Base-by-base conservation (phyloP, 2,888 invertebrate species). In the Spialia ferax region DNA sequence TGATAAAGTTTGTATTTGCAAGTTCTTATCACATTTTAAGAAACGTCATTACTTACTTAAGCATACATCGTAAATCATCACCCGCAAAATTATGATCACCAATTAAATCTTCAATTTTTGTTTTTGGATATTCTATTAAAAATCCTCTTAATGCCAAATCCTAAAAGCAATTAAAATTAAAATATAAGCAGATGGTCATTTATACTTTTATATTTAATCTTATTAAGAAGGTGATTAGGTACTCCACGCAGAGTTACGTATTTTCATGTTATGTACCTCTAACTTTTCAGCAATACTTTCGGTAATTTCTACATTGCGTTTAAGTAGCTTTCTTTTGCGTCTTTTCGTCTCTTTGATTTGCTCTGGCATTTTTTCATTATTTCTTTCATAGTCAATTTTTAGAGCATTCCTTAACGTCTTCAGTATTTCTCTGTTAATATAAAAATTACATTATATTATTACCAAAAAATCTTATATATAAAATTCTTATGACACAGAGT, bases 41-140 rank as follows among this genome's bases (percentile, higher is more conserved):
- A n/a, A n/a, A n/a, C 4, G 15, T 2, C n/a, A 6, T 1, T 57
- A 60, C 82, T 80, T 74, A 91, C 91, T 70, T 61, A 26, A 82
- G 80, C 42, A 75, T 71, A 63, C 84, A 85, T 15, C 88, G 84
- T 4, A 84, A 67, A 63, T 85, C 84, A n/a, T 86, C 86, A 20
- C 90, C 91, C 23, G 78, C 83, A 63, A 84, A 90, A 69, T 91
- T 89, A 11, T 82, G 76, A 65, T 91, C 91, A 6, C 90, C 91
- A 11, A 82, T 70, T 63, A 87, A 91, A 18, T 89, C 84, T 68
- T 80, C 71, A 1, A 91, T 72, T 64, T 79, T 79, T 2, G 73
- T 82, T 66, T 67, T 75, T 18, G 83, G 81, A 70, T 87, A 87
- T 62, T 89, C 81, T 73, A 76, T 79, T 1, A 91, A 64, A 18